Evolutionary conservation across 2,888 invertebrate species (phyloP).

Genomic region (Shargacucullia verbasci): DNA sequence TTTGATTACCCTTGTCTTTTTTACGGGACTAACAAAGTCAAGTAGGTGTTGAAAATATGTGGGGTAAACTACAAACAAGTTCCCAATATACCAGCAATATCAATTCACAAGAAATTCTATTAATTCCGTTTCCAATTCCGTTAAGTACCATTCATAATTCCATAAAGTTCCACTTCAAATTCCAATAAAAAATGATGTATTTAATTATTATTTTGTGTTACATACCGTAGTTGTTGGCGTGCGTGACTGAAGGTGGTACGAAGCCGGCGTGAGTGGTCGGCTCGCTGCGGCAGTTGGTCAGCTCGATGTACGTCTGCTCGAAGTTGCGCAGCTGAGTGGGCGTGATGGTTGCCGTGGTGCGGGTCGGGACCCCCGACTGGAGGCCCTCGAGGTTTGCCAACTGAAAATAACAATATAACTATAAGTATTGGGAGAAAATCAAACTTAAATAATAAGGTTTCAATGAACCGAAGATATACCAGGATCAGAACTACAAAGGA

Average conservation of each 20-base stretch:
- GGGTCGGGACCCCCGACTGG: conserved; percentile 96
- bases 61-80: no score
- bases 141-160: background rate
- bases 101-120: no score
- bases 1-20: no score
- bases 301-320: conserved; percentile 97
- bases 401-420: conserved; percentile 84
- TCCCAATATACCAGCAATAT: no score
- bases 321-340: conserved; percentile 97
- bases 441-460: background rate
- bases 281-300: conserved; percentile 94
- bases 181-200: background rate
- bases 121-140: no score
- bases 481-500: background rate
- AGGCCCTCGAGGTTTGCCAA: conserved; percentile 95
- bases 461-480: background rate
- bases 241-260: conserved; percentile 93
- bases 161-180: background rate
- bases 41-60: no score
- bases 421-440: conserved; percentile 22
- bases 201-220: conserved; percentile 29
- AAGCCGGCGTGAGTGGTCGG: conserved; percentile 96
- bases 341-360: conserved; percentile 97
- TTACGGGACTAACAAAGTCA: no score
- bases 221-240: conserved; percentile 87